A percentile compares a stretch with the other conserved stretches of the same genome.
Evolutionary conservation across 2,113 vertebrate genomes (phyloP).

Genomic region (Urocitellus parryii): DNA sequence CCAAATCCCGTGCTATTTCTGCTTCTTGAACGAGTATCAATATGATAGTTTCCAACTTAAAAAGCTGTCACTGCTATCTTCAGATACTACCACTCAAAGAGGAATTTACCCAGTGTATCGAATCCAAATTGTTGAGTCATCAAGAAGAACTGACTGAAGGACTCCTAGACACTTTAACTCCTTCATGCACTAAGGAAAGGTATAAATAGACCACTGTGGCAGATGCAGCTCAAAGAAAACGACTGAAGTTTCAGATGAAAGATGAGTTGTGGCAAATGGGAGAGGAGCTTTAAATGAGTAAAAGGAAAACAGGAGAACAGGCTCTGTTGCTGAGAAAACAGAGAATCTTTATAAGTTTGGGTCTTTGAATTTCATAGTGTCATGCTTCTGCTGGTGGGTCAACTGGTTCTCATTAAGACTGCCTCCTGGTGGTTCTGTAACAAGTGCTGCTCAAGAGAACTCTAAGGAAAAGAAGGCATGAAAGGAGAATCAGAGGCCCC

Average conservation of each 20-base stretch:
- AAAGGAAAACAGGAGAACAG: neutral
- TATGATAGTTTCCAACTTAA: neutral
- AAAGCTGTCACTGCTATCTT: neutral
- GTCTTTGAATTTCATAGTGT: neutral
- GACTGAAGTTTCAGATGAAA: neutral
- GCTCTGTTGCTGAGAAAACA: neutral
- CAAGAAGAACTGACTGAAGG: neutral
- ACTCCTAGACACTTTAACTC: neutral
- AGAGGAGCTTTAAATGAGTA: neutral
- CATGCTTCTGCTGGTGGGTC: neutral
- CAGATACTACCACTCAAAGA: constrained; percentile 5
- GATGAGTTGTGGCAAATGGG: neutral
- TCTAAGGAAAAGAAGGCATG: neutral
- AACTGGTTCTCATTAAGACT: neutral
- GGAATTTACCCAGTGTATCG: neutral
- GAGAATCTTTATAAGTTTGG: neutral
- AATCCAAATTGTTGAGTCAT: neutral
- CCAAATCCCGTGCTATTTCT: neutral
- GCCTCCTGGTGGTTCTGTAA: neutral
- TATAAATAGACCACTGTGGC: neutral
- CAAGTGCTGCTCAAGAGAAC: neutral
- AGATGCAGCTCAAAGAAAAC: neutral
- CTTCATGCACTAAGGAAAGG: neutral
- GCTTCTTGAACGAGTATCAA: neutral
- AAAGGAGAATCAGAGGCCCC: neutral